These are phyloP conservation scores for Tauraco hartlaubi DNA, from an alignment of 2,797 vertebrate species.

Conservation along the genomic window DNA sequence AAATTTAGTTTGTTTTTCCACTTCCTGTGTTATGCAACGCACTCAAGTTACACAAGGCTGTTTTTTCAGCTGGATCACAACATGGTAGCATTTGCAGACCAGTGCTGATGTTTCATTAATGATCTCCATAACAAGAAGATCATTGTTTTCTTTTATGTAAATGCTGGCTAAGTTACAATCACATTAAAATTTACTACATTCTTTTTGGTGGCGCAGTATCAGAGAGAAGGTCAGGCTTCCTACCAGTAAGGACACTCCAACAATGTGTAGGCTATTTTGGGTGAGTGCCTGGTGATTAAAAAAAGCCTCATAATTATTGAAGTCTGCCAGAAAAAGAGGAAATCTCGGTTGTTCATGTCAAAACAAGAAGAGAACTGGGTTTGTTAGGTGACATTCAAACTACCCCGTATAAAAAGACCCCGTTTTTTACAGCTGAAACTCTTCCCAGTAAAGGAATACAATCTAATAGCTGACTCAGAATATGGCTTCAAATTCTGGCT, in stretches of 20 bases:
- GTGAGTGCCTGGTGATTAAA: slow-evolving; percentile 10
- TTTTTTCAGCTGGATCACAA: slow-evolving; percentile 68
- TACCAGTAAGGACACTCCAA: not conserved
- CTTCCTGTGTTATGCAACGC: slow-evolving; percentile 30
- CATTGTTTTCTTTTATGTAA: slow-evolving; percentile 62
- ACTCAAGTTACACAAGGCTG: slow-evolving; percentile 43
- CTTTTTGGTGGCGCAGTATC: slow-evolving; percentile 25
- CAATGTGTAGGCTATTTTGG: slow-evolving; percentile 1
- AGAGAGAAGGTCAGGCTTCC: slow-evolving; percentile 22
- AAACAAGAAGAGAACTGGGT: not conserved
- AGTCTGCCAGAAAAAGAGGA: slow-evolving; percentile 10
- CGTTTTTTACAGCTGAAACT: not conserved
- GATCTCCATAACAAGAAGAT: slow-evolving; percentile 62
- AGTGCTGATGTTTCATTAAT: slow-evolving; percentile 68
- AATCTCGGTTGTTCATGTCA: not conserved
- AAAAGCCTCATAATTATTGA: not conserved
- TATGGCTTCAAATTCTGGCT: not conserved
- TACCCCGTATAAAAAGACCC: not conserved
- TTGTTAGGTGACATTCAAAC: not conserved
- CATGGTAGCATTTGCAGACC: slow-evolving; percentile 41
- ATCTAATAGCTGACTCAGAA: not conserved
- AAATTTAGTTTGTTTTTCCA: slow-evolving; percentile 54
- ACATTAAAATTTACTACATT: slow-evolving; percentile 44
- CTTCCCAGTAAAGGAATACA: not conserved
- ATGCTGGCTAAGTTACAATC: slow-evolving; percentile 46